A percentile compares a stretch with the other conserved stretches of the same genome.
Conservation (phyloP, 2,888 invertebrate species). For the Archips xylosteana region DNA sequence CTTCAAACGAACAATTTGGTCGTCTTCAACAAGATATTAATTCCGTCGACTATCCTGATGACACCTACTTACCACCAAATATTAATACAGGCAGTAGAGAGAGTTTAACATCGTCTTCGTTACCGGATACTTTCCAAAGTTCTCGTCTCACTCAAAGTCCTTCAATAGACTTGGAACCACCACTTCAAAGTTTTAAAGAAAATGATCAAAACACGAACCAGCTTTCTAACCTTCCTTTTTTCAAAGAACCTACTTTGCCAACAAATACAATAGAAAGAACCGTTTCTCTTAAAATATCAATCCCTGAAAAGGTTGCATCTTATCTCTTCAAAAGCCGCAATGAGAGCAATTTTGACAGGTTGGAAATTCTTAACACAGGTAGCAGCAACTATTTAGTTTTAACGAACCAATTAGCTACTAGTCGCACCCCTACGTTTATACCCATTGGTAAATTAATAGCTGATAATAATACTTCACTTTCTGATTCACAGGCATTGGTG, state of each 20-base stretch:
- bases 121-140: conserved; percentile 57
- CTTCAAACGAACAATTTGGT: conserved; percentile 59
- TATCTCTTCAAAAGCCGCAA: conserved; percentile 69
- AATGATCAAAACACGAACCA: conserved; percentile 59
- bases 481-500: conserved; percentile 81
- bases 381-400: conserved; percentile 77
- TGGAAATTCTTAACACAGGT: conserved; percentile 79
- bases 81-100: conserved; percentile 62
- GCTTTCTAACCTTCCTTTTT: conserved; percentile 69
- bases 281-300: conserved; percentile 78
- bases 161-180: conserved; percentile 67
- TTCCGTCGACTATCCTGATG: conserved; percentile 56
- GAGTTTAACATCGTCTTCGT: conserved; percentile 62
- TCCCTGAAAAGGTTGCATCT: conserved; percentile 77
- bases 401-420: conserved; percentile 63
- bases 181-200: conserved; percentile 55
- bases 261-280: conserved; percentile 77
- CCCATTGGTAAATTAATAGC: conserved; percentile 72
- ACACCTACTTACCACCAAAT: conserved; percentile 57
- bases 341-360: conserved; percentile 65
- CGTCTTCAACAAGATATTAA: conserved; percentile 58
- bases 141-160: conserved; percentile 62
- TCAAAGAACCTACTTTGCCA: conserved; percentile 64
- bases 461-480: conserved; percentile 71
- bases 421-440: conserved; percentile 59